phyloP scores from a whole-genome alignment of 2,113 vertebrate genomes.

The Tachycineta bicolor region DNA sequence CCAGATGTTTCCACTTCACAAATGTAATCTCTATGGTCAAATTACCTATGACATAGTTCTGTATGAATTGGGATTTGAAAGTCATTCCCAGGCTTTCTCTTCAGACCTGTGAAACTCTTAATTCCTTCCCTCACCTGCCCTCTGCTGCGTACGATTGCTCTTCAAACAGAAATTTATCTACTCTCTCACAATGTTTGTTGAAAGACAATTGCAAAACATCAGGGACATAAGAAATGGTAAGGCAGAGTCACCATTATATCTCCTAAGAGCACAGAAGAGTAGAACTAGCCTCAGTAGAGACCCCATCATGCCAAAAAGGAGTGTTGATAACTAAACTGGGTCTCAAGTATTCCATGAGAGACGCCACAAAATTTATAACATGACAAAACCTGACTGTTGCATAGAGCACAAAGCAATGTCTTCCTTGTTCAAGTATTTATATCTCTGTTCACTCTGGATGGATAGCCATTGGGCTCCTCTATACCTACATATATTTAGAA shows the following conservation, averaged over 20 bases:
- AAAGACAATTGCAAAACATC: neutral
- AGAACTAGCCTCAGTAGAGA: neutral
- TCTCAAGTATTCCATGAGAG: neutral
- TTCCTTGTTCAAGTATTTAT: neutral
- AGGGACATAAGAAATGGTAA: neutral
- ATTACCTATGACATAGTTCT: neutral
- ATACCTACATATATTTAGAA: neutral
- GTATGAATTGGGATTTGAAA: neutral
- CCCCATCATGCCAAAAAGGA: neutral
- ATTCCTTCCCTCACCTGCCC: neutral
- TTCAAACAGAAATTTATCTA: neutral
- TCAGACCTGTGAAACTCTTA: neutral
- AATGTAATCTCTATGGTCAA: neutral
- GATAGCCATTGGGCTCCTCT: neutral
- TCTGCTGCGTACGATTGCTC: neutral
- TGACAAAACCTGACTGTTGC: neutral
- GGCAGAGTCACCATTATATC: neutral
- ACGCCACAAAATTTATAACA: neutral
- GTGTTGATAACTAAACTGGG: neutral
- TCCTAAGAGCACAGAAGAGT: neutral
- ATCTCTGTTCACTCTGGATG: neutral
- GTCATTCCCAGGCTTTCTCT: neutral
- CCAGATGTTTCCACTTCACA: neutral
- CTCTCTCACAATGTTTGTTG: neutral
- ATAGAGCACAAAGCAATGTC: neutral